These are phyloP conservation scores for Nebria brevicollis DNA, from an alignment of 2,888 invertebrate species.

Conservation along the genomic window DNA sequence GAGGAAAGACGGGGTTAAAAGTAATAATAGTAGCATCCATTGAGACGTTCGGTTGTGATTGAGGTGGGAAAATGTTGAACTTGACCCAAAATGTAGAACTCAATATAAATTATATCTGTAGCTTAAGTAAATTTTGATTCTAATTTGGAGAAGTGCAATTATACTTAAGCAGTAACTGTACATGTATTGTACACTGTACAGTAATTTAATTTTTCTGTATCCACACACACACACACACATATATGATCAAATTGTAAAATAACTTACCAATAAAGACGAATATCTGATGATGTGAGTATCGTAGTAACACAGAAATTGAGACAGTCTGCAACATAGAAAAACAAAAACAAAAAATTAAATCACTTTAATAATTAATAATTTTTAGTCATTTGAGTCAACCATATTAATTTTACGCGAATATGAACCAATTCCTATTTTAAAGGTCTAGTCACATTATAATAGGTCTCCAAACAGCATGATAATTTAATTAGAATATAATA, in stretches of 20 bases:
- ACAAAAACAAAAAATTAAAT: slow-evolving; percentile 48
- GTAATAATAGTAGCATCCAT: slow-evolving; percentile 17
- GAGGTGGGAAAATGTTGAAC: slow-evolving; percentile 32
- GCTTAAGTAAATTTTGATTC: neutral
- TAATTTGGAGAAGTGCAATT: neutral
- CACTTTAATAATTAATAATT: too few relatives aligned
- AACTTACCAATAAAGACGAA: slow-evolving; percentile 97
- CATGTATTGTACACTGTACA: neutral
- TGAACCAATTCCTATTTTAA: too few relatives aligned
- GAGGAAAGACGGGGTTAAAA: neutral
- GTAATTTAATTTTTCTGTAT: neutral
- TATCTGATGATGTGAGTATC: slow-evolving; percentile 99
- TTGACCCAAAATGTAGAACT: slow-evolving; percentile 12
- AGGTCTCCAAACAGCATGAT: too few relatives aligned
- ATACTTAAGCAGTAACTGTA: neutral
- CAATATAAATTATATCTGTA: neutral
- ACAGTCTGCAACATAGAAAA: slow-evolving; percentile 84
- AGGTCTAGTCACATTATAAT: too few relatives aligned
- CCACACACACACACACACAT: slow-evolving; percentile 10
- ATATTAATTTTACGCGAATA: too few relatives aligned
- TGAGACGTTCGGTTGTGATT: slow-evolving; percentile 42
- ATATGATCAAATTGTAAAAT: slow-evolving; percentile 44
- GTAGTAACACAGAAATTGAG: slow-evolving; percentile 95
- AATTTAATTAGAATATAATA: too few relatives aligned
- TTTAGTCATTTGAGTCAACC: too few relatives aligned